Evolutionary conservation across 92 coral and sea anemone species (phyloP), one percentile per base, ranked within the genome.

Genomic region (Galaxea fascicularis): DNA sequence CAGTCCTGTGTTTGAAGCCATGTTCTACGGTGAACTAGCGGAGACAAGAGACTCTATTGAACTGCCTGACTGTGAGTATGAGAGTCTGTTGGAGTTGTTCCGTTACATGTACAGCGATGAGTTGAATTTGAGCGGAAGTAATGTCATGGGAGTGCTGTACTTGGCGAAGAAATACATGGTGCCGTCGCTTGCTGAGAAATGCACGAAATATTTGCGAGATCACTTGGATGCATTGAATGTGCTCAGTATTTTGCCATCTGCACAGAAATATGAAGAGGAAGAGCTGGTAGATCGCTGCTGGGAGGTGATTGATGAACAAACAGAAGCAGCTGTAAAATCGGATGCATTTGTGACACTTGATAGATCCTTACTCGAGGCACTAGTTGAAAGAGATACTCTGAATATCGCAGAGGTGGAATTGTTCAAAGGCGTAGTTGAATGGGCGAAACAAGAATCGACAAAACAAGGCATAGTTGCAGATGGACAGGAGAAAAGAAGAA

Each of bases 1-100:
- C 60, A 86, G 89, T 78, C 93, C 93, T 9, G 93, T 92, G 51
- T 92, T 92, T 87, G 87, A 86, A 78, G 95, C 95, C 72, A 92
- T 92, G 93, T 89, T 93, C 56, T 90, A 93, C 76, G 93, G 95
- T 60, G 89, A 89, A 39, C 84, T 89, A 28, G 92, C 95, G 12
- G 95, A 92, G 76, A 89, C 87, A 14, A 68, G 76, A 10, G 90
- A 89, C 31, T 25, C 87, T 11, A 86, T 89, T 58, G 85, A 89
- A 76, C 84, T 92, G 29, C 95, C 93, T 31, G 95, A 92, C 73
- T 77, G 93, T 53, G 91, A 92, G 51, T 82, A 84, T 13, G 95
- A 92, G 25, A 82, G 89, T 69, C 74, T 92, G 76, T 57, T 84
- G 60, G 93, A 90, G 65, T 82, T 92, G 72, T 63, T 92, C 74